phyloP scores from a whole-genome alignment of 2,113 vertebrate genomes.

The Anolis sagrei region DNA sequence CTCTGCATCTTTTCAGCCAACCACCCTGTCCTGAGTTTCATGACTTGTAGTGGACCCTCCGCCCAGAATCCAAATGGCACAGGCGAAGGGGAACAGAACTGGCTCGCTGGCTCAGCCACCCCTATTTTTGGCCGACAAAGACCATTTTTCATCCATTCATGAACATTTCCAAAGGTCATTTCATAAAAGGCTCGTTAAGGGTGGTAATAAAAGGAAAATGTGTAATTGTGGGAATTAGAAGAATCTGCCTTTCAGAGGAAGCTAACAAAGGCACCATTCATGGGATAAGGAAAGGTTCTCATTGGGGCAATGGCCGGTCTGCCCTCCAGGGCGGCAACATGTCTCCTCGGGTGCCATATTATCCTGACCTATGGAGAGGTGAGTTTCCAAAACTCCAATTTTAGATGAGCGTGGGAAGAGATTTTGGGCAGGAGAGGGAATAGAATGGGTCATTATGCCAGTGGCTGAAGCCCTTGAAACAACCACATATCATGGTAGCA shows the following conservation, averaged over 20 bases:
- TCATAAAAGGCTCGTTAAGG: constrained; percentile 34
- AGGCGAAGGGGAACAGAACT: not conserved
- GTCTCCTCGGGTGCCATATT: constrained; percentile 14
- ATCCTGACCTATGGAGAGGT: constrained; percentile 11
- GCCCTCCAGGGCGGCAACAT: not conserved
- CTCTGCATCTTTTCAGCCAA: constrained; percentile 55
- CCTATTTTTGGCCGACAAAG: not conserved
- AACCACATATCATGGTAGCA: not conserved
- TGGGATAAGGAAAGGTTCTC: not conserved
- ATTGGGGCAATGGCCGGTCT: not conserved
- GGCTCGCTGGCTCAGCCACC: constrained; percentile 14
- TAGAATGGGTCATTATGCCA: not conserved
- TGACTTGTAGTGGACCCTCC: not conserved
- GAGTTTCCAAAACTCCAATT: not conserved
- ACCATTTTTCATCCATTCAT: constrained; percentile 40
- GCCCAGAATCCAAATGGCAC: constrained; percentile 28
- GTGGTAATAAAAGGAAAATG: constrained; percentile 28
- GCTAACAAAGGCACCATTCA: constrained; percentile 35
- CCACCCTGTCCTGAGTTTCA: constrained; percentile 39
- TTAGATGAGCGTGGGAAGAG: not conserved
- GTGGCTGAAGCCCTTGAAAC: not conserved
- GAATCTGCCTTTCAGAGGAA: constrained; percentile 38
- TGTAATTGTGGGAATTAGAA: constrained; percentile 36
- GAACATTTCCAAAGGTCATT: constrained; percentile 32
- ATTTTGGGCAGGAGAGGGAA: too few relatives aligned